A percentile compares a stretch with the other conserved stretches of the same genome.
Conservation (phyloP, 2,888 invertebrate species). For the Dryomyza anilis region DNA sequence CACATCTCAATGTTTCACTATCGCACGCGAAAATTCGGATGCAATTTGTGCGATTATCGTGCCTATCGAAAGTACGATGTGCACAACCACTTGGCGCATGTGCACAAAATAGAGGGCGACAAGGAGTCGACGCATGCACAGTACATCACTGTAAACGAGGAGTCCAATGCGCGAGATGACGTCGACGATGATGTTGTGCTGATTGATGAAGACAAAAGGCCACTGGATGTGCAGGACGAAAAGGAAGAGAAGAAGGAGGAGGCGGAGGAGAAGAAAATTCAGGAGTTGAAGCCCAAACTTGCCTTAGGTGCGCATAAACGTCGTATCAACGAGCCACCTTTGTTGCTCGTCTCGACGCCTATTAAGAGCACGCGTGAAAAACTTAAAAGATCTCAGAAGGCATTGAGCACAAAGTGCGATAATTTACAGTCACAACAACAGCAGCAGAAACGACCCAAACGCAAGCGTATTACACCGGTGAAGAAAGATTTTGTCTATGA, state of each 20-base stretch:
- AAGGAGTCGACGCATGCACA: slow-evolving; percentile 60
- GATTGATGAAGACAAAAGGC: too few species aligned
- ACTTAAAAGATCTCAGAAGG: slow-evolving; percentile 21
- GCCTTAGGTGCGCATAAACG: too few species aligned
- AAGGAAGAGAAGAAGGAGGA: background rate
- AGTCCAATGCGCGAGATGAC: slow-evolving; percentile 54
- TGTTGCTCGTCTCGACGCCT: too few species aligned
- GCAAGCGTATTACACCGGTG: slow-evolving; percentile 70
- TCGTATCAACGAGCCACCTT: background rate
- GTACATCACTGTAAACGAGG: slow-evolving; percentile 54
- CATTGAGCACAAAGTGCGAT: background rate
- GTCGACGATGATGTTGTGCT: slow-evolving; percentile 57
- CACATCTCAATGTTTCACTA: slow-evolving; percentile 61
- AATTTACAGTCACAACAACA: background rate
- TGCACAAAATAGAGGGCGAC: slow-evolving; percentile 67
- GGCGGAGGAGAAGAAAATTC: background rate
- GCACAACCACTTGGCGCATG: slow-evolving; percentile 68
- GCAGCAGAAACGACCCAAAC: slow-evolving; percentile 64
- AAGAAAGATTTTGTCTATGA: slow-evolving; percentile 77
- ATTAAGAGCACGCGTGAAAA: slow-evolving; percentile 26
- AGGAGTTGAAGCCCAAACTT: too few species aligned
- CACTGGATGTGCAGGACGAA: too few species aligned
- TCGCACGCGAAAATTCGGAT: slow-evolving; percentile 70
- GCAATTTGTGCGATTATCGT: slow-evolving; percentile 74
- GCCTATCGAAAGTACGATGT: slow-evolving; percentile 71